phyloP scores from a whole-genome alignment of 2,113 vertebrate genomes.

The Columbina picui region DNA sequence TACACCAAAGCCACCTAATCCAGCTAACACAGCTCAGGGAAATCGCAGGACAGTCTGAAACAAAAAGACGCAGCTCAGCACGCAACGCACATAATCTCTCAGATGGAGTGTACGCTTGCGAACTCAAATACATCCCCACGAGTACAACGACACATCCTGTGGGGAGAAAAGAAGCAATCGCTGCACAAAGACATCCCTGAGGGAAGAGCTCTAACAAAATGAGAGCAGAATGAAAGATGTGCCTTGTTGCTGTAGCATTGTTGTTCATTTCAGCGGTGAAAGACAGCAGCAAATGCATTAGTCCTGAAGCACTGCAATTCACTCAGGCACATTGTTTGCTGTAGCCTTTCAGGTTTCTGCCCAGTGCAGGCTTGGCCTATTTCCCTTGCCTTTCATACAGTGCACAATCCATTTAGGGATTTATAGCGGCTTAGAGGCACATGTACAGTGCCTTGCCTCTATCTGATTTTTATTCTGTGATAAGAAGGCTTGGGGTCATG shows the following conservation, averaged over 20 bases:
- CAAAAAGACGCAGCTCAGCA: conserved; percentile 29
- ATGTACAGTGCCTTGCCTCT: conserved; percentile 45
- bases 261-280: not conserved
- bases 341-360: conserved; percentile 44
- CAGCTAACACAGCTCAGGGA: not conserved
- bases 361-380: conserved; percentile 38
- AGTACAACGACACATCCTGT: fast-evolving
- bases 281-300: not conserved
- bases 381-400: conserved; percentile 54
- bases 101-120: not conserved
- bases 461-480: conserved; percentile 57
- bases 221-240: not conserved
- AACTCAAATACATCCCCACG: not conserved
- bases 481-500: conserved; percentile 47
- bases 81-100: not conserved
- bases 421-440: conserved; percentile 59
- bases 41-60: not conserved
- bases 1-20: not conserved
- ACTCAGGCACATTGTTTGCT: conserved; percentile 17
- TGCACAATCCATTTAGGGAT: conserved; percentile 70
- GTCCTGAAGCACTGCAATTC: not conserved
- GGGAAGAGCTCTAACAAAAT: not conserved
- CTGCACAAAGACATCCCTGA: not conserved
- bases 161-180: not conserved
- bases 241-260: not conserved